These are phyloP conservation scores for Bombylius discolor DNA, from an alignment of 2,888 invertebrate species.

Conservation along the genomic window DNA sequence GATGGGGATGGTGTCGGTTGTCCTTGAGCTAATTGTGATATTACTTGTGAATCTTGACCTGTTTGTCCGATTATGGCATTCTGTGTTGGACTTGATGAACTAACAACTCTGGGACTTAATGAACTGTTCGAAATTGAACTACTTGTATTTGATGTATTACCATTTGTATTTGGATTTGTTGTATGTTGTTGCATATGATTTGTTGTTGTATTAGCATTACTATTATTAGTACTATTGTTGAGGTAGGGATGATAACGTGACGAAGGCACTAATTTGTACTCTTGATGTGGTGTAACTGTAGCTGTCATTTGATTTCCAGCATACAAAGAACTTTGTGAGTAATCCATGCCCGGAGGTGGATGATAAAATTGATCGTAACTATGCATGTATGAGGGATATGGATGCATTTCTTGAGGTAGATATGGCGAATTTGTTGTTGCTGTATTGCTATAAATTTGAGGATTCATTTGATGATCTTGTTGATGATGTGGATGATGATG, in stretches of 20 bases:
- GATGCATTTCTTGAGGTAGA: slow-evolving; percentile 18
- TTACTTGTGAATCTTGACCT: slow-evolving; percentile 17
- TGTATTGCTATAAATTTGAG: slow-evolving; percentile 11
- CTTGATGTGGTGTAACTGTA: slow-evolving; percentile 12
- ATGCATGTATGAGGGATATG: slow-evolving; percentile 26
- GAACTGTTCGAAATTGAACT: slow-evolving; percentile 23
- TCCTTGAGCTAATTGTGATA: slow-evolving; percentile 30
- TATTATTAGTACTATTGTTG: slow-evolving; percentile 6
- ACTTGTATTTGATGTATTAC: slow-evolving; percentile 12
- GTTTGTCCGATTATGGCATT: slow-evolving; percentile 24
- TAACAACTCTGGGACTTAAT: slow-evolving; percentile 34
- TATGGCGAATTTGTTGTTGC: neutral
- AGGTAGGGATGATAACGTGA: slow-evolving; percentile 17
- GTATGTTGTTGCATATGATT: slow-evolving; percentile 8
- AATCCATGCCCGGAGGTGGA: slow-evolving; percentile 20
- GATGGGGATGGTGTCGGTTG: slow-evolving; percentile 41
- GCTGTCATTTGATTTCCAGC: slow-evolving; percentile 1
- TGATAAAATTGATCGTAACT: slow-evolving; percentile 36
- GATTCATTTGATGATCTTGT: slow-evolving; percentile 10
- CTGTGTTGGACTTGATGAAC: slow-evolving; percentile 34
- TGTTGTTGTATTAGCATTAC: slow-evolving; percentile 11
- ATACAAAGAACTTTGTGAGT: slow-evolving; percentile 14
- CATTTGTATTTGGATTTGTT: slow-evolving; percentile 5
- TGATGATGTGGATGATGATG: slow-evolving; percentile 16
- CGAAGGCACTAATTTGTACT: slow-evolving; percentile 21